Percentiles rank a stretch among this genome's conserved stretches.
These are phyloP conservation scores for Cheirogaleus medius DNA, from an alignment of 2,113 vertebrate species.

Conservation along the genomic window DNA sequence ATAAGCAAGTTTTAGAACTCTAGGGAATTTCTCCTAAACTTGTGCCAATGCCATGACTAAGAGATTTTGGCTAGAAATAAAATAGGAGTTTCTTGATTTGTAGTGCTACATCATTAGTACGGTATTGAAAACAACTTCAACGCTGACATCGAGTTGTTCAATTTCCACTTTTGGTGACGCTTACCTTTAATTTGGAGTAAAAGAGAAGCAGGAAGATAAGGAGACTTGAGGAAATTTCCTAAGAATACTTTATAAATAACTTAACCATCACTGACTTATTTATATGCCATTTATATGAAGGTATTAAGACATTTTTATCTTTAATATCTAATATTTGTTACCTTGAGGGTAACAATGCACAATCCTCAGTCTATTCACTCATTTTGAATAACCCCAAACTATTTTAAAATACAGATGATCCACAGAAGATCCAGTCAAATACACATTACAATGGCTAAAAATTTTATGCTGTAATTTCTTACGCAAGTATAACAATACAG, in stretches of 20 bases:
- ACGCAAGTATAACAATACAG: neutral
- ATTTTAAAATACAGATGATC: constrained; percentile 1
- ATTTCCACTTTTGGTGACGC: neutral
- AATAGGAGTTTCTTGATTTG: constrained; percentile 64
- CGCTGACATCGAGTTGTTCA: neutral
- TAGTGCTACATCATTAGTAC: neutral
- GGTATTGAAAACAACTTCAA: neutral
- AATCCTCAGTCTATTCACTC: neutral
- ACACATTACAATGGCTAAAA: neutral
- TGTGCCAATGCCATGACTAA: constrained; percentile 56
- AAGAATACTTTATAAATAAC: constrained; percentile 14
- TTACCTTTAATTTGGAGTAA: neutral
- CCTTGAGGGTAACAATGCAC: neutral
- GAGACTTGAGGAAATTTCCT: neutral
- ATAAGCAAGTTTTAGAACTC: neutral
- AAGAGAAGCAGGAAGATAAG: neutral
- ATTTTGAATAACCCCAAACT: neutral
- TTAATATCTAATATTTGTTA: neutral
- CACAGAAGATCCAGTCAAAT: constrained; percentile 10
- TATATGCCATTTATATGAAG: neutral
- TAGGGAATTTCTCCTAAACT: neutral
- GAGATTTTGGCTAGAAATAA: constrained; percentile 41
- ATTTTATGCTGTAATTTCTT: neutral
- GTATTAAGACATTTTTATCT: neutral
- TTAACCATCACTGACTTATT: neutral